A percentile compares a stretch with the other conserved stretches of the same genome.
Evolutionary conservation across 2,888 invertebrate genomes (phyloP).

Genomic region (Cephus pulcher): DNA sequence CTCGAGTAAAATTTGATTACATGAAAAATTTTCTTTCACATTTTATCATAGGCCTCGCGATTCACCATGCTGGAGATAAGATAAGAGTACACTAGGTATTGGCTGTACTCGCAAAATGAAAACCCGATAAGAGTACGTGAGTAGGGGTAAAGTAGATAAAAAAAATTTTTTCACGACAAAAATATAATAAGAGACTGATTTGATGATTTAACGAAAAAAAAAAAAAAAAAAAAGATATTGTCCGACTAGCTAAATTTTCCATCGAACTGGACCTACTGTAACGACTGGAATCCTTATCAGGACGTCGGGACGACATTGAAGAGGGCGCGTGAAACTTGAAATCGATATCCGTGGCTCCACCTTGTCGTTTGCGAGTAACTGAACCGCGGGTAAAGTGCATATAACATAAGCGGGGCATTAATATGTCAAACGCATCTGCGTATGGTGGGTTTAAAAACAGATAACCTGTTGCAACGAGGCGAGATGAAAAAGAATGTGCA

Average conservation of each 20-base stretch:
- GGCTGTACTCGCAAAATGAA: not conserved
- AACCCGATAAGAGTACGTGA: slow-evolving; percentile 10
- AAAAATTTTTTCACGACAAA: slow-evolving; percentile 17
- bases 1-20: not conserved
- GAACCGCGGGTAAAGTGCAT: not conserved
- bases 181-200: not conserved
- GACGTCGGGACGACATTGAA: not conserved
- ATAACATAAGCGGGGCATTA: not conserved
- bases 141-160: slow-evolving; percentile 11
- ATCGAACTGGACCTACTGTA: not conserved
- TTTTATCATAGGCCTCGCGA: not conserved
- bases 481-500: not conserved
- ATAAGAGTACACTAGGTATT: not conserved
- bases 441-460: not conserved
- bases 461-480: not conserved
- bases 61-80: not conserved
- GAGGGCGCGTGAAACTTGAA: not conserved
- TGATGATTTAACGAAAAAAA: no score
- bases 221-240: not conserved
- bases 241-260: not conserved
- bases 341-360: slow-evolving; percentile 3
- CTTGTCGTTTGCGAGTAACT: not conserved
- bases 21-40: not conserved
- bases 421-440: not conserved
- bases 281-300: not conserved